Evolutionary conservation across 2,888 invertebrate genomes (phyloP).

Genomic region (Nysson spinosus): DNA sequence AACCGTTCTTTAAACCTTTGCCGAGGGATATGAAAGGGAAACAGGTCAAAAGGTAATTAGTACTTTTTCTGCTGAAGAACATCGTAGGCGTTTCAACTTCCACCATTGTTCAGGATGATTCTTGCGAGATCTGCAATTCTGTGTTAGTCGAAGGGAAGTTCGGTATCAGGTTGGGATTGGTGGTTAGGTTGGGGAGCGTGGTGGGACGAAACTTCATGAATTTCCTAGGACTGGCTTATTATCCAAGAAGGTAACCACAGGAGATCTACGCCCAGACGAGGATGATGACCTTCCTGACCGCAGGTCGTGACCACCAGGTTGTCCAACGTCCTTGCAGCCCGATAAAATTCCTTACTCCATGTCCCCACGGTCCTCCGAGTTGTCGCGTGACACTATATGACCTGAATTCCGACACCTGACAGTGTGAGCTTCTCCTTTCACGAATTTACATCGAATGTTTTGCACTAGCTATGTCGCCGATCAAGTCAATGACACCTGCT

Average conservation of each 20-base stretch:
- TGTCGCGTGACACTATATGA: conserved; percentile 7
- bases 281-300: conserved; percentile 11
- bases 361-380: not conserved
- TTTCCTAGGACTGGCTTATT: not conserved
- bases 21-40: too few relatives aligned
- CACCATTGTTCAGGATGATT: too few relatives aligned
- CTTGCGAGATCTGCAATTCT: too few relatives aligned
- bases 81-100: too few relatives aligned
- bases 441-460: not conserved
- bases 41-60: too few relatives aligned
- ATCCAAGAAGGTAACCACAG: conserved; percentile 5
- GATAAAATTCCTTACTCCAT: conserved; percentile 6
- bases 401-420: conserved; percentile 12
- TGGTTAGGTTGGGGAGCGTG: not conserved
- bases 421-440: not conserved
- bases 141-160: too few relatives aligned
- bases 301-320: conserved; percentile 3
- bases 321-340: not conserved
- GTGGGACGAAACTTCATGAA: not conserved
- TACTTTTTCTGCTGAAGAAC: too few relatives aligned
- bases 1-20: too few relatives aligned
- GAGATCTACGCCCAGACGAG: not conserved
- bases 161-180: too few relatives aligned
- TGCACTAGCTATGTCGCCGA: not conserved
- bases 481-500: not conserved